A percentile compares a stretch with the other conserved stretches of the same genome.
These are phyloP conservation scores for Picus viridis DNA, from an alignment of 2,797 vertebrate species.

Conservation along the genomic window DNA sequence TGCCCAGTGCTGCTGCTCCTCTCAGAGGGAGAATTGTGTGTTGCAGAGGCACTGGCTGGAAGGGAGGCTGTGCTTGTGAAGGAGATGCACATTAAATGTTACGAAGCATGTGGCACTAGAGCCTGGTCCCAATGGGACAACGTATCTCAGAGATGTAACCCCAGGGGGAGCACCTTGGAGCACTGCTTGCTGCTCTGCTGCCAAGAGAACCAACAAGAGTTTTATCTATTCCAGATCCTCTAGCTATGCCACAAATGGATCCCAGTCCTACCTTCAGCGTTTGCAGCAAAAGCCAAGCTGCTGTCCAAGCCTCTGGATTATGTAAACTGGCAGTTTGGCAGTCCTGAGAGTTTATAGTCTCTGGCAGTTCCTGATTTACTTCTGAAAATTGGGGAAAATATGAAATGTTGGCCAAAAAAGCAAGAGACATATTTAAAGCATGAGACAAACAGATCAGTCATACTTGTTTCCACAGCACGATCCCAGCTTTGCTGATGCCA, in stretches of 20 bases:
- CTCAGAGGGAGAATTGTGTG: not conserved
- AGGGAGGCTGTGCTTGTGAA: not conserved
- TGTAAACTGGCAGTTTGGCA: not conserved
- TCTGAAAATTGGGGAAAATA: not conserved
- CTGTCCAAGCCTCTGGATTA: not conserved
- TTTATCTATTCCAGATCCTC: not conserved
- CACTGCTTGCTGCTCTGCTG: rapidly evolving
- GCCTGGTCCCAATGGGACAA: rapidly evolving
- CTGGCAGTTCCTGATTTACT: not conserved
- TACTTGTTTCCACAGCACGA: not conserved
- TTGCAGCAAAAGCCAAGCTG: not conserved
- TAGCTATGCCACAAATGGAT: not conserved
- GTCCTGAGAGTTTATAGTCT: not conserved
- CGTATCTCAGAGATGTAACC: rapidly evolving
- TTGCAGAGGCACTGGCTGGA: not conserved
- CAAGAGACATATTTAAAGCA: not conserved
- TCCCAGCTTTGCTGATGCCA: not conserved
- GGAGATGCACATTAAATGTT: rapidly evolving
- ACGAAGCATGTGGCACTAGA: rapidly evolving
- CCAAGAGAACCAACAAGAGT: no score
- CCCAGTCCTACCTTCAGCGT: not conserved
- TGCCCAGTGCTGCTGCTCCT: rapidly evolving
- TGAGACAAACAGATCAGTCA: not conserved
- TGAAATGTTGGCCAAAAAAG: not conserved
- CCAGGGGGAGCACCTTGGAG: rapidly evolving